Base-by-base conservation (phyloP, 2,113 vertebrate species). In the Cariama cristata region DNA sequence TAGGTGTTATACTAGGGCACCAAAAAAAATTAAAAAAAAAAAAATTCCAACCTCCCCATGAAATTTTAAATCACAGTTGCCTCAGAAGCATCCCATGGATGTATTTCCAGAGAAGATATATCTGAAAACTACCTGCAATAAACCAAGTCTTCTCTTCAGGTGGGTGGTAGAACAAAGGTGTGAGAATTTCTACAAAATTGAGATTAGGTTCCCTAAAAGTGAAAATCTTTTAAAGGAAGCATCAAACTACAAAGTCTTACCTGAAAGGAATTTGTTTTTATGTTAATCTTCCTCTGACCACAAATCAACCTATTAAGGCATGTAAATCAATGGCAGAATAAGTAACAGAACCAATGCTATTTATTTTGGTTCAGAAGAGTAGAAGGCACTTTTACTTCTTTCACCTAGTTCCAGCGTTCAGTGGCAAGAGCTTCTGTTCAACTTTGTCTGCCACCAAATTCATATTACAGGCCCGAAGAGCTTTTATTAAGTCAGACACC, bases 401-500 rank as follows among this genome's bases (percentile, higher is more conserved):
- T 95, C 67, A 96, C 27, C 62, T 40, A 49, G 11, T 33, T 64
- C 52, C 60, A 66, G 2, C 1, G 4, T 35, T n/a, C 68, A 64
- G 44, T 26, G 28, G 21, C 4, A 20, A 53, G 55, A 98, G 94
- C 5, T 23, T 28, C 16, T 97, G 95, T 75, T 97, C 92, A 7
- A 99, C 71, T 8, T 33, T 89, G 84, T 99, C 99, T 7, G 99
- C 99, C 8, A 98, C 99, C 52, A 98, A 95, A 84, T 99, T 99
- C 72, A 98, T 26, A 2, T 14, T 28, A 79, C 99, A 99, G 56
- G 2, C 30, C 66, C 98, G 96, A 35, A 99, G 98, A 6, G 98
- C 98, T 9, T 16, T 20, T 6, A 99, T 87, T 68, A 99, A 97
- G 4, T 88, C 85, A 10, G 96, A 20, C 21, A 93, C 97, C 2